Evolutionary conservation across 2,888 invertebrate species (phyloP).

Genomic region (Bursaphelenchus okinawaensis): DNA sequence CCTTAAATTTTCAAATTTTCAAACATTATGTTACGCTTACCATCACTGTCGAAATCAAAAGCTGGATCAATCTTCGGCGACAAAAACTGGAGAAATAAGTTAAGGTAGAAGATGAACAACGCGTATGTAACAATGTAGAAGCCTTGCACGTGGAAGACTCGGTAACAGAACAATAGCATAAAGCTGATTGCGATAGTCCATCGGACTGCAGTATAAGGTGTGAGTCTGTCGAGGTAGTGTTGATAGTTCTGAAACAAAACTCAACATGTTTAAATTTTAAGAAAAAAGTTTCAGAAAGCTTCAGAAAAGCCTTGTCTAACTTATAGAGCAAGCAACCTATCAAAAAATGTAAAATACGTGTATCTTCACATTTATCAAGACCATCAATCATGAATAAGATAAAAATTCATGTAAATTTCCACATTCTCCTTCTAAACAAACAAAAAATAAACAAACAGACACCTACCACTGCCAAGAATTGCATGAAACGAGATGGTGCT

Average conservation of each 20-base stretch:
- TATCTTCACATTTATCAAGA: too few species aligned
- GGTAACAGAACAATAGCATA: slow-evolving; percentile 43
- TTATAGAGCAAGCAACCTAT: too few species aligned
- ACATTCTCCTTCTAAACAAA: slow-evolving; percentile 2
- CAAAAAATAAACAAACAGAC: not conserved
- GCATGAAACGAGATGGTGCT: slow-evolving; percentile 43
- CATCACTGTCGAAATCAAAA: slow-evolving; percentile 68
- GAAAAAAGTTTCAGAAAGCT: not conserved
- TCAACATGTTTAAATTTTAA: too few species aligned
- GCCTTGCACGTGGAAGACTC: slow-evolving; percentile 67
- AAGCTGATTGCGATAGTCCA: slow-evolving; percentile 50
- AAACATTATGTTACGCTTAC: slow-evolving; percentile 16
- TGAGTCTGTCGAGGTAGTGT: slow-evolving; percentile 54
- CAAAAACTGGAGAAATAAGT: slow-evolving; percentile 97
- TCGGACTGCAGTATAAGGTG: slow-evolving; percentile 50
- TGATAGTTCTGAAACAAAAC: slow-evolving; percentile 52
- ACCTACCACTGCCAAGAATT: slow-evolving; percentile 46
- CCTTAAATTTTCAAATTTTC: too few species aligned
- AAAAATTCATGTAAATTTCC: not conserved
- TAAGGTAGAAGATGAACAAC: slow-evolving; percentile 95
- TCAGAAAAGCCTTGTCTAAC: slow-evolving; percentile 3
- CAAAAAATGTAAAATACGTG: too few species aligned
- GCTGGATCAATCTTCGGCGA: slow-evolving; percentile 99
- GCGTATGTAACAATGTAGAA: slow-evolving; percentile 99
- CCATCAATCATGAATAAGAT: too few species aligned